Evolutionary conservation across 1,140 invertebrate species (phyloP).

Genomic region (Zaprionus ornatus): DNA sequence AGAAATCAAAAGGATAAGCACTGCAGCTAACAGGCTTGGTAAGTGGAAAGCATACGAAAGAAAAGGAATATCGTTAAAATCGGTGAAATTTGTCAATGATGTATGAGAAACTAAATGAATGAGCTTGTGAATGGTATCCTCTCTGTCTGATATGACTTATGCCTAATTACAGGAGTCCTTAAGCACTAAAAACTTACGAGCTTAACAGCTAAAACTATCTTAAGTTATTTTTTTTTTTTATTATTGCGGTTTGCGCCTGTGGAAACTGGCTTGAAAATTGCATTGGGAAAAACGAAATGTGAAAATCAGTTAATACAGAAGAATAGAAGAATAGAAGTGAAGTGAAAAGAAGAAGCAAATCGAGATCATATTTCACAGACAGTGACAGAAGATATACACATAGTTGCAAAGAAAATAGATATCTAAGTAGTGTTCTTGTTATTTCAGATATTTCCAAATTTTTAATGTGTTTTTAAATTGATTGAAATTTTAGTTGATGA

Average conservation of each 20-base stretch:
- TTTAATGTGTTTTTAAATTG: neutral
- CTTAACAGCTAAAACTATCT: constrained; percentile 18
- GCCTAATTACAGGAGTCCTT: constrained; percentile 12
- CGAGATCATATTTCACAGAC: constrained; percentile 20
- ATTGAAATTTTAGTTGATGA: neutral
- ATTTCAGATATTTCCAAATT: constrained; percentile 1
- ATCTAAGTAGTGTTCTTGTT: constrained; percentile 10
- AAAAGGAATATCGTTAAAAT: constrained; percentile 22
- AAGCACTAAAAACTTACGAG: constrained; percentile 30
- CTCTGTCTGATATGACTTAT: constrained; percentile 15
- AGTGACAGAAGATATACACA: constrained; percentile 35
- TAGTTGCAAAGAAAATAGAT: constrained; percentile 29
- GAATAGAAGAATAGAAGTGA: constrained; percentile 15
- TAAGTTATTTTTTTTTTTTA: constrained; percentile 28
- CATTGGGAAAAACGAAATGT: constrained; percentile 9
- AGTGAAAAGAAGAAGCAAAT: constrained; percentile 17
- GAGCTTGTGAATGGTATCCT: constrained; percentile 16
- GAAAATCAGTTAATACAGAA: constrained; percentile 6
- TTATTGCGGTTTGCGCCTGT: neutral
- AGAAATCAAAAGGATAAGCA: constrained; percentile 32
- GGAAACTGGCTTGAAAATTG: neutral
- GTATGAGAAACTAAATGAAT: constrained; percentile 32
- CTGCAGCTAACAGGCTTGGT: constrained; percentile 9
- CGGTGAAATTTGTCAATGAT: constrained; percentile 15
- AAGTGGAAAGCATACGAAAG: neutral